Conservation (phyloP, 2,113 vertebrate species). For the Phaetusa simplex region DNA sequence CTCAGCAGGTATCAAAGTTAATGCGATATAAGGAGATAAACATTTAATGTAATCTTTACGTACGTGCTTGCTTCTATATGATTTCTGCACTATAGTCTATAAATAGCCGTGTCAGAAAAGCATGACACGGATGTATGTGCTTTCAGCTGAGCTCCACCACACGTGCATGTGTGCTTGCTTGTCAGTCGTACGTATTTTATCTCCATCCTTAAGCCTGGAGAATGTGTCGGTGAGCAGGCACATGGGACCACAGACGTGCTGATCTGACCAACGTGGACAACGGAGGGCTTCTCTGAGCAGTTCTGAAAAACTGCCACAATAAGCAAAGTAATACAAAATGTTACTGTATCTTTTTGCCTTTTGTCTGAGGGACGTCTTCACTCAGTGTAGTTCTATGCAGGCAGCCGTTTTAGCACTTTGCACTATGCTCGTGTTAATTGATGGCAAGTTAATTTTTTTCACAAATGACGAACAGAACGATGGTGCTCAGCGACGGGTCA, state of each 20-base stretch:
- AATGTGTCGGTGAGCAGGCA: not conserved
- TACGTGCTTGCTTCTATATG: no score
- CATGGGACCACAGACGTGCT: not conserved
- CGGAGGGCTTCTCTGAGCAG: not conserved
- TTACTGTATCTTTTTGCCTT: not conserved
- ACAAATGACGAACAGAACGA: not conserved
- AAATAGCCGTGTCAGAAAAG: not conserved
- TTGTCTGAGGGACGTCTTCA: not conserved
- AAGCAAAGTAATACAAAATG: not conserved
- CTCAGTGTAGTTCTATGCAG: fast-evolving
- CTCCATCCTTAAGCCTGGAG: not conserved
- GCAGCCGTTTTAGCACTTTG: not conserved
- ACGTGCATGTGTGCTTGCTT: fast-evolving
- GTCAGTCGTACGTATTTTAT: not conserved
- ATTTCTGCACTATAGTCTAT: not conserved
- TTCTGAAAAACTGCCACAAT: not conserved
- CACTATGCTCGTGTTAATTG: fast-evolving
- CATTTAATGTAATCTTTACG: not conserved
- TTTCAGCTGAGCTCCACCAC: not conserved
- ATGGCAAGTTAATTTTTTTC: not conserved
- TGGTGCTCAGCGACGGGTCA: not conserved
- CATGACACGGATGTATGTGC: not conserved
- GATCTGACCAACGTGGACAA: not conserved
- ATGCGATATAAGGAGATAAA: not conserved
- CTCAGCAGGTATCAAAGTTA: not conserved